Base-by-base conservation (phyloP, 2,113 vertebrate genomes). In the Thinocorus orbignyianus region DNA sequence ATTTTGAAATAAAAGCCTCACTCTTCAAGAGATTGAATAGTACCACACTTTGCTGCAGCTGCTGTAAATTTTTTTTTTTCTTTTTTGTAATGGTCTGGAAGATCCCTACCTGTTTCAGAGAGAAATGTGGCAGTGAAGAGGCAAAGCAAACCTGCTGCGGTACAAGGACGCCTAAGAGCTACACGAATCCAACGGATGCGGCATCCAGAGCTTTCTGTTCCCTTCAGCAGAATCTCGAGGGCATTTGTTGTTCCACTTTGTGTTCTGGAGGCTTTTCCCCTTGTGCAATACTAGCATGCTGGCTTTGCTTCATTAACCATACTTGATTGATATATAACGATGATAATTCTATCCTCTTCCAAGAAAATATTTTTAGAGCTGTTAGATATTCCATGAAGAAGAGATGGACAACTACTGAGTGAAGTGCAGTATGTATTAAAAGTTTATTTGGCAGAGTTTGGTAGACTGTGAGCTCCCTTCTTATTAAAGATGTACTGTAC, bases 231-330 rank as follows among this genome's bases (percentile, higher is more conserved):
- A 95, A 91, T 93, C 96, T 92, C 31, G 81, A 92, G 96, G 96
- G 92, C 97, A 94, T 98, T 96, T 94, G 58, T 95, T 86, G 39
- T 97, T 97, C 84, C 95, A 94, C 96, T 97, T 98, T 97, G 96
- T 97, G 96, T 97, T 97, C 97, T 93, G 94, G 90, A 97, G 92
- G 96, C 97, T 98, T 98, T 96, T 93, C 93, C 74, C 94, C 97
- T 96, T 95, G 96, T 98, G 98, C 97, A 97, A 98, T 98, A 98
- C 94, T 97, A 98, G 98, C 98, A 98, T 98, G 98, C 98, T 96
- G 98, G 98, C 98, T 98, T 98, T 98, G 98, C 97, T 98, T 97
- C 97, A 97, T 98, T 96, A 97, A 97, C 93, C 97, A 97, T 98
- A 97, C 97, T 98, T 97, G 97, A 97, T 95, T 97, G 97, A 98